Conservation (phyloP, 1,140 invertebrate genomes). For the Tachypleus tridentatus region DNA sequence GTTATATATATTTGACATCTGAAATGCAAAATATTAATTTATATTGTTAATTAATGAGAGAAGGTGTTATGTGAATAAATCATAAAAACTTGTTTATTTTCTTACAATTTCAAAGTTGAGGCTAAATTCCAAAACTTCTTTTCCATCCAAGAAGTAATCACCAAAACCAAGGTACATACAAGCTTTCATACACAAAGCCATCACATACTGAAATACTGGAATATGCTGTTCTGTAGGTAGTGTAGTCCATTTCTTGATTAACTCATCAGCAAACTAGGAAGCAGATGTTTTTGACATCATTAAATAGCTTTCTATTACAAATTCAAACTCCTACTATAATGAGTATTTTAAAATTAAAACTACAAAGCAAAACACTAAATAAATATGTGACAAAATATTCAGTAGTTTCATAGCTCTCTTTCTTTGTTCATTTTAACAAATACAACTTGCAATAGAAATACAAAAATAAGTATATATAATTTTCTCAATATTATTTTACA, state of each 20-base stretch:
- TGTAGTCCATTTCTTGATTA: not conserved
- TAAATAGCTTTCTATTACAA: not conserved
- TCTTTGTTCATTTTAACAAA: too few relatives aligned
- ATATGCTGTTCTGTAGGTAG: not conserved
- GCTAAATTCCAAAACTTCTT: not conserved
- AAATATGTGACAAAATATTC: too few relatives aligned
- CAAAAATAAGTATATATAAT: too few relatives aligned
- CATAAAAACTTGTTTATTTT: not conserved
- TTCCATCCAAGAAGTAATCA: not conserved
- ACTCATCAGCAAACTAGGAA: not conserved
- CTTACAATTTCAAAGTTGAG: not conserved
- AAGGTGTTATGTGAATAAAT: not conserved
- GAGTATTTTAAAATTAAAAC: not conserved
- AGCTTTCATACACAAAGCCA: conserved; percentile 1
- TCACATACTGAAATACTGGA: conserved; percentile 2
- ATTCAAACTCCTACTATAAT: not conserved
- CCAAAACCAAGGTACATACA: not conserved
- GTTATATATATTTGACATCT: too few relatives aligned
- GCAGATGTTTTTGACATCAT: not conserved
- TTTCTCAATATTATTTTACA: too few relatives aligned
- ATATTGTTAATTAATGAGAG: too few relatives aligned
- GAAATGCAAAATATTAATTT: too few relatives aligned
- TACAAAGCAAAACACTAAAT: too few relatives aligned
- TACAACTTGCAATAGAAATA: too few relatives aligned
- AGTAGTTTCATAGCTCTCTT: too few relatives aligned